Base-by-base conservation (phyloP, 2,888 invertebrate genomes). In the Athripsodes cinereus region DNA sequence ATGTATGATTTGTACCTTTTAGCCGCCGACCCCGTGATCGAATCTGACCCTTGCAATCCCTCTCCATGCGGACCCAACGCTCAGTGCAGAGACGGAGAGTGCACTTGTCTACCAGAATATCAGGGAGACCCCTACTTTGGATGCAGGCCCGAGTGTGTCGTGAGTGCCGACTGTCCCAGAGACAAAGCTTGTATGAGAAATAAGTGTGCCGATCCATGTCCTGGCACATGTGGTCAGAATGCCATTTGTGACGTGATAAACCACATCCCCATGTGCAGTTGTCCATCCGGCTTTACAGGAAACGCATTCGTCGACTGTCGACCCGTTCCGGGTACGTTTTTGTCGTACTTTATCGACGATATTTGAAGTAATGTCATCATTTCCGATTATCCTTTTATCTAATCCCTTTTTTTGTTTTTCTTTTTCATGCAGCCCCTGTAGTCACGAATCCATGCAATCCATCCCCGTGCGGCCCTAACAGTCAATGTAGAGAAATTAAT, bases 51-150 rank as follows among this genome's bases (percentile, higher is more conserved):
- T 0, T 92, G 92, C 69, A 86, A 90, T 69, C 91, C 92, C 54
- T 90, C 90, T 26, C 92, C 92, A 1, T 94, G 94, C 69, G 94
- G 93, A 34, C 74, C 88, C 1, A 94, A 93, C 70, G 91, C 93
- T 1, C 75, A 88, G 68, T 88, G 91, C 72, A 88, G 87, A 35
- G 89, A 87, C 22, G 91, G 90, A 20, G 84, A 90, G 54, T 92
- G 92, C 69, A 83, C 84, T 44, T 93, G 92, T 68, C 82, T 90
- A 62, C 82, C 85, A 67, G 89, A 89, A 65, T 90, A 90, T 69
- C 84, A 85, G 69, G 92, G 92, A 56, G 90, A 92, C 74, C 92
- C 92, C 2, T 91, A 91, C 67, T 88, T 90, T 71, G 88, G 88
- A 47, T 92, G 93, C 68, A 82, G 90, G 64, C 92, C 92, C 1